Percentiles rank a stretch among this genome's conserved stretches.
Evolutionary conservation across 2,113 vertebrate species (phyloP).

Genomic region (Myocastor coypus): DNA sequence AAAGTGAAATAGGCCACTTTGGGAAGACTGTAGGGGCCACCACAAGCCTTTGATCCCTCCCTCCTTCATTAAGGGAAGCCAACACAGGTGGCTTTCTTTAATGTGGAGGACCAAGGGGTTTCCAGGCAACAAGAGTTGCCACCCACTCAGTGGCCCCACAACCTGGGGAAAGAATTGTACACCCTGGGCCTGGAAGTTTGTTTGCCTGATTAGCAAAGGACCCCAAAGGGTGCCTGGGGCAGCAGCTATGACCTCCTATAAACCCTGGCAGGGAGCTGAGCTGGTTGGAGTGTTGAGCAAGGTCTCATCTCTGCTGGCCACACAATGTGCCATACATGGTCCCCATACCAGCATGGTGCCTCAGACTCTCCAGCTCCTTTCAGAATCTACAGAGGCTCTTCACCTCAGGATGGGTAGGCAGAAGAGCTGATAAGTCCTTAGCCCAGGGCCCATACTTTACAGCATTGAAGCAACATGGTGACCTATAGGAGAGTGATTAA

Average conservation of each 20-base stretch:
- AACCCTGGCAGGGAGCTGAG: neutral
- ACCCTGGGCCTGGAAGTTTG: too few relatives aligned
- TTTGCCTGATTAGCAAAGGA: too few relatives aligned
- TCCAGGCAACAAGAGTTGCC: neutral
- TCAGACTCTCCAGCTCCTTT: neutral
- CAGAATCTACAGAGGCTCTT: neutral
- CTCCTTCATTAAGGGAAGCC: too few relatives aligned
- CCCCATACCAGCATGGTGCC: neutral
- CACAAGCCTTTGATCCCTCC: neutral
- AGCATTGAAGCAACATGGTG: neutral
- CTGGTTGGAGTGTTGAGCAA: too few relatives aligned
- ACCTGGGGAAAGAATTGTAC: neutral
- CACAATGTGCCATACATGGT: rapidly evolving
- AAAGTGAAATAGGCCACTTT: neutral
- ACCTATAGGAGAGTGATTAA: neutral
- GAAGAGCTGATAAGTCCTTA: too few relatives aligned
- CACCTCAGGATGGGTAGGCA: neutral
- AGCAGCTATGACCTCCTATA: neutral
- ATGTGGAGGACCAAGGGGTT: neutral
- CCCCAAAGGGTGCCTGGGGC: neutral
- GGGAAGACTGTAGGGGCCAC: neutral
- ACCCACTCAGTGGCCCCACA: neutral
- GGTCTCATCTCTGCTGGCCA: neutral
- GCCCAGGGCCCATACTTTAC: neutral
- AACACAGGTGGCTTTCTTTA: neutral